These are phyloP conservation scores for Orycteropus afer DNA, from an alignment of 2,113 vertebrate genomes.

Conservation along the genomic window DNA sequence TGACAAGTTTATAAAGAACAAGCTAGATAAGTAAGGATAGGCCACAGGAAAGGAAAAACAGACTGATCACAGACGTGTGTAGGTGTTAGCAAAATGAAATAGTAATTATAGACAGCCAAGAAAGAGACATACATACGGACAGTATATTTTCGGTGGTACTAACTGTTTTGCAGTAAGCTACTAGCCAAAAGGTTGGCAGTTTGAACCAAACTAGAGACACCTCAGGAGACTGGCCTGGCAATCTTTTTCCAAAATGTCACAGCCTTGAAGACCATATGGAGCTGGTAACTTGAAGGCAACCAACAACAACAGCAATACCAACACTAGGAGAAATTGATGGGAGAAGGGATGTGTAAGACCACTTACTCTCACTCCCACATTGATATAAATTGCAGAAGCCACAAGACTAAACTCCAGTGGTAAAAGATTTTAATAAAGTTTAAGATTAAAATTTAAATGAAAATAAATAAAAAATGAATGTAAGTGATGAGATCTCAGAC, in stretches of 20 bases:
- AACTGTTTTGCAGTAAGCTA: too few species aligned
- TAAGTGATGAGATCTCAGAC: neutral
- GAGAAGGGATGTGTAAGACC: neutral
- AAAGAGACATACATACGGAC: neutral
- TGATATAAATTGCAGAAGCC: neutral
- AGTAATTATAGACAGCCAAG: neutral
- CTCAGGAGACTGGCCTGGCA: neutral
- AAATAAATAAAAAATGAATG: neutral
- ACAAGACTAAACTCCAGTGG: neutral
- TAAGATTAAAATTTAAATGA: neutral
- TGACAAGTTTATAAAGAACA: neutral
- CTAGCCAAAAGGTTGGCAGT: neutral
- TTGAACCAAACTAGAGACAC: neutral
- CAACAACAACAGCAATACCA: neutral
- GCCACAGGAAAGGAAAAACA: neutral
- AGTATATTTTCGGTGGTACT: neutral
- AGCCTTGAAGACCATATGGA: neutral
- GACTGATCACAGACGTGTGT: neutral
- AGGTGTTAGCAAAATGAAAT: neutral
- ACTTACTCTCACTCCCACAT: neutral
- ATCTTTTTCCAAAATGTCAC: neutral
- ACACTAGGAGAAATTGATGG: neutral
- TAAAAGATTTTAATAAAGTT: neutral
- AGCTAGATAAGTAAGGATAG: neutral
- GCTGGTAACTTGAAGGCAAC: neutral